These are phyloP conservation scores for Halictus ligatus DNA, from an alignment of 2,888 invertebrate genomes.

Conservation along the genomic window DNA sequence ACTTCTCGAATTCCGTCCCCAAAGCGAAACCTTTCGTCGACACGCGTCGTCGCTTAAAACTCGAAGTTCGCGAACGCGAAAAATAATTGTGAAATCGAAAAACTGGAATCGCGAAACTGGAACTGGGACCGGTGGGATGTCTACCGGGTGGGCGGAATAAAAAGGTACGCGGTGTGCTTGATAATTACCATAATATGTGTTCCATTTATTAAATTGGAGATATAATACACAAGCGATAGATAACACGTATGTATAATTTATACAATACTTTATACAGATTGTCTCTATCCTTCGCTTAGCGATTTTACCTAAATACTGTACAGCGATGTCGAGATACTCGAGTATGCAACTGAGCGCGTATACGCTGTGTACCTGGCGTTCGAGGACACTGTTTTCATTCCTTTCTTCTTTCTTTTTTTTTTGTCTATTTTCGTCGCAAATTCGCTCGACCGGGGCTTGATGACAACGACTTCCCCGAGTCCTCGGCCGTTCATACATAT, in stretches of 20 bases:
- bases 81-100: too few relatives aligned
- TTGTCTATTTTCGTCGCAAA: neutral
- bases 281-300: slow-evolving; percentile 78
- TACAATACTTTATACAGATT: slow-evolving; percentile 82
- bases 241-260: slow-evolving; percentile 84
- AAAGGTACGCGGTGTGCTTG: slow-evolving; percentile 46
- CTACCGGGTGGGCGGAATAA: neutral
- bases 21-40: neutral
- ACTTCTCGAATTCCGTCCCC: neutral
- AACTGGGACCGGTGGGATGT: neutral
- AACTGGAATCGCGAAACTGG: too few relatives aligned
- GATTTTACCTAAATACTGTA: slow-evolving; percentile 79
- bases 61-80: too few relatives aligned
- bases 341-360: slow-evolving; percentile 24
- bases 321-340: slow-evolving; percentile 72
- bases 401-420: neutral
- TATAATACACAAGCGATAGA: slow-evolving; percentile 83
- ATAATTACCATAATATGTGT: slow-evolving; percentile 73
- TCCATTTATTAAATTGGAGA: slow-evolving; percentile 83
- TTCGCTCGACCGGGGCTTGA: neutral
- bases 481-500: slow-evolving; percentile 59
- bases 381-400: neutral
- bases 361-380: slow-evolving; percentile 10
- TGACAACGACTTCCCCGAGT: slow-evolving; percentile 28
- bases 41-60: too few relatives aligned